Percentiles rank a stretch among this genome's conserved stretches.
Evolutionary conservation across 2,113 vertebrate genomes (phyloP).

Genomic region (Stegostoma tigrinum): DNA sequence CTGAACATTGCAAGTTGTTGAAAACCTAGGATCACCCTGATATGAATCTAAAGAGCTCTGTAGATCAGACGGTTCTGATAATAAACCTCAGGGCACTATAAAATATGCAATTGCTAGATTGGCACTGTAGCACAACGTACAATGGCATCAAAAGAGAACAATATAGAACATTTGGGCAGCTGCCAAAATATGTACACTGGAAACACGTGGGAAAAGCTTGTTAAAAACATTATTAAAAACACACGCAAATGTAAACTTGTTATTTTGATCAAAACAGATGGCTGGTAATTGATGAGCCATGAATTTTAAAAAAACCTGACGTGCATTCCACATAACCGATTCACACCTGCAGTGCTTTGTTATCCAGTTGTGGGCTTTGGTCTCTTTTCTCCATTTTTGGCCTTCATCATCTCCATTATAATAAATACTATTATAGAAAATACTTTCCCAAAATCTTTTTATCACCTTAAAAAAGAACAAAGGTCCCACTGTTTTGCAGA

Average conservation of each 20-base stretch:
- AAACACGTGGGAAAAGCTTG: conserved; percentile 13
- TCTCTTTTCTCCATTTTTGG: not conserved
- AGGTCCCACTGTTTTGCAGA: not conserved
- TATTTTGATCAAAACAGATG: conserved; percentile 29
- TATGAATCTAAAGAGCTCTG: not conserved
- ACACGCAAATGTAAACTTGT: conserved; percentile 33
- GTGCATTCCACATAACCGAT: not conserved
- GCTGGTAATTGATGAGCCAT: not conserved
- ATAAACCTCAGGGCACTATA: not conserved
- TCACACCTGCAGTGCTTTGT: not conserved
- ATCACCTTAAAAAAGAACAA: not conserved
- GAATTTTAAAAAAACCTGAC: not conserved
- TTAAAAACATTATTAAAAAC: conserved; percentile 29
- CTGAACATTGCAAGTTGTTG: not conserved
- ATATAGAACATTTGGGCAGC: not conserved
- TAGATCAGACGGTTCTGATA: not conserved
- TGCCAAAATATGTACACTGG: conserved; percentile 3
- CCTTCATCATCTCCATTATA: not conserved
- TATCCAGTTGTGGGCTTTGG: not conserved
- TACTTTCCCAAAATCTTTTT: not conserved
- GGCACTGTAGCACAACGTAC: not conserved
- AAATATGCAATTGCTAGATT: not conserved
- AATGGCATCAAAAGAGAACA: not conserved
- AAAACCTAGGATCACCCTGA: not conserved
- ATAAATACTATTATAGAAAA: not conserved